Base-by-base conservation (phyloP, 64 coral and sea anemone species). In the Actinia tenebrosa region DNA sequence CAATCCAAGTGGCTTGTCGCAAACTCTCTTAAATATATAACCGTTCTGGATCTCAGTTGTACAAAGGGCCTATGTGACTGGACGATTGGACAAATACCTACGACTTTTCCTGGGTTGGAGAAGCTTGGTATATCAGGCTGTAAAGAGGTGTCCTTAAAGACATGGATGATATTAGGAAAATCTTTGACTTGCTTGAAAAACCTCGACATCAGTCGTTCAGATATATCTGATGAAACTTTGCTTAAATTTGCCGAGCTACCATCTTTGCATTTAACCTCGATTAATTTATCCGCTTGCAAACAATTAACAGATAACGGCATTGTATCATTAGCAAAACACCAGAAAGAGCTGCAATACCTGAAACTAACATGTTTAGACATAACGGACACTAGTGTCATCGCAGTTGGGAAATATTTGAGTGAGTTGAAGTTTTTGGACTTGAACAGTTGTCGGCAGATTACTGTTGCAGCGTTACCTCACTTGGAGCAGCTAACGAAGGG, bases 381-480 rank as follows among this genome's bases (percentile, higher is more conserved):
- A 56, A 97, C 94, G 50, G 92, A 93, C 88, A 93, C 88, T 83
- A 97, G 88, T 71, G 37, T 97, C 59, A 23, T 77, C 37, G 86
- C 87, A 17, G 62, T 97, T 55, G 94, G 88, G 9, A 93, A 97
- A 88, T 90, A 97, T 60, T 81, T 97, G 53, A 62, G 82, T 14
- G 22, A 59, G 7, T 88, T 97, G 56, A 87, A 45, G 45, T 45
- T 85, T 9, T 84, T 97, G 72, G 94, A 97, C 77, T 60, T 97
- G 26, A 97, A 97, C 52, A 97, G 94, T 77, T 97, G 94, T 86
- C 88, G 94, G 52, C 94, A 97, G 59, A 47, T 97, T 14, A 93
- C 88, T 53, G 91, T 90, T 88, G 84, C 50, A 47, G 91, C 88
- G 5, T 20, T 97, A 6, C 50, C 86, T n/a, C 93, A 83, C 26